Base-by-base conservation (phyloP, 2,888 invertebrate genomes). In the Sesia bembeciformis region DNA sequence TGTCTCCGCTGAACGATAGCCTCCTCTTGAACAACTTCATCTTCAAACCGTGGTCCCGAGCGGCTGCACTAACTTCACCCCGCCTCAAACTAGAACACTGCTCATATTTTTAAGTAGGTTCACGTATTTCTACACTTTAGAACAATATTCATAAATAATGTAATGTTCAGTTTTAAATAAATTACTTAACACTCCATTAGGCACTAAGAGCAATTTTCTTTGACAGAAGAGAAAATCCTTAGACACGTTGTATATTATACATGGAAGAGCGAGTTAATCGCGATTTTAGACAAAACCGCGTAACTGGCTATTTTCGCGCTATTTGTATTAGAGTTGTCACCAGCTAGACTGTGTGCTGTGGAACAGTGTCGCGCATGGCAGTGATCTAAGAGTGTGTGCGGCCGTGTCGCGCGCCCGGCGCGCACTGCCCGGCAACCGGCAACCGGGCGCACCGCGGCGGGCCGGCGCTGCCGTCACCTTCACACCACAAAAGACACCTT, bases 21-120 rank as follows among this genome's bases (percentile, higher is more conserved):
- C 83, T 87, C 76, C 88, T 83, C 81, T 83, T 89, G 81, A 89
- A 89, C 77, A 89, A 76, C 79, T 88, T 89, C 88, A 89, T 89
- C 76, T 79, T 71, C 65, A 60, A 62, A 64, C 62, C 63, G 67
- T 62, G 64, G 66, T 60, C 60, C 67, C 65, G 64, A 67, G 62
- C 66, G 72, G 62, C 61, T 65, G 60, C 64, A 66, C 67, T 61
- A 66, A 70, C 65, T 63, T 74, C 77, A 74, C 74, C 70, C 72
- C 62, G 62, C 63, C 65, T 70, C 64, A 67, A 61, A 66, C 60
- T 63, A 62, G 46, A 46, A 46, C 46, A 46, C 23, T 8, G 23
- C 23, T 23, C 23, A 23, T 23, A 23, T 23, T 23, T 23, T 23
- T 23, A 23, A 23, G 23, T 23, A 23, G 23, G 23, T 23, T 23